A percentile compares a stretch with the other conserved stretches of the same genome.
phyloP scores from a whole-genome alignment of 1,140 invertebrate species.

The Drosophila lacertosa region DNA sequence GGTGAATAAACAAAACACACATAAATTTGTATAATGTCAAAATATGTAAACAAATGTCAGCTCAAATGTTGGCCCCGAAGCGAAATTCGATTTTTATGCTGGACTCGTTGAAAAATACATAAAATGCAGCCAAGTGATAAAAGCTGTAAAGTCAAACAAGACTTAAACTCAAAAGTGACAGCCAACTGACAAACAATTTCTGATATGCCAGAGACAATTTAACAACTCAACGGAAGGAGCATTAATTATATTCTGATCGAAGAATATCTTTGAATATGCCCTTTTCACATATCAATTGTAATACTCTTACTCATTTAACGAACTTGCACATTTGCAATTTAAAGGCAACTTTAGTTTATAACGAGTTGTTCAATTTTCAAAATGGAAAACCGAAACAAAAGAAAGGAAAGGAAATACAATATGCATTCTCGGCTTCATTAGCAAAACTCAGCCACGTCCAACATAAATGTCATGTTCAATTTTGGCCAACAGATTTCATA shows the following conservation, averaged over 20 bases:
- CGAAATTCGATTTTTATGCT: slow-evolving; percentile 58
- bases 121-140: slow-evolving; percentile 30
- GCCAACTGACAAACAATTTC: background rate
- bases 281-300: background rate
- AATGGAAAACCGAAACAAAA: slow-evolving; percentile 13
- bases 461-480: slow-evolving; percentile 67
- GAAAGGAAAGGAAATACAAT: slow-evolving; percentile 29
- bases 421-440: slow-evolving; percentile 52
- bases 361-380: slow-evolving; percentile 8
- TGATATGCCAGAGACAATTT: too few species aligned
- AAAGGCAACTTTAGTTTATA: slow-evolving; percentile 20
- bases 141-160: slow-evolving; percentile 19
- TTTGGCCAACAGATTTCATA: slow-evolving; percentile 58
- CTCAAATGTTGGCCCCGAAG: slow-evolving; percentile 49
- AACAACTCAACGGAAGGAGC: too few species aligned
- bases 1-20: slow-evolving; percentile 64
- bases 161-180: background rate
- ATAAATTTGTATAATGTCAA: slow-evolving; percentile 10
- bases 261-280: background rate
- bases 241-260: slow-evolving; percentile 18
- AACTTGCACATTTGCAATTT: slow-evolving; percentile 14
- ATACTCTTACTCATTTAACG: background rate
- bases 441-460: slow-evolving; percentile 21
- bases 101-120: background rate
- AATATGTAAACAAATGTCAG: slow-evolving; percentile 64